Evolutionary conservation across 2,797 vertebrate species (phyloP).

Genomic region (Brachyrhaphis roseni): DNA sequence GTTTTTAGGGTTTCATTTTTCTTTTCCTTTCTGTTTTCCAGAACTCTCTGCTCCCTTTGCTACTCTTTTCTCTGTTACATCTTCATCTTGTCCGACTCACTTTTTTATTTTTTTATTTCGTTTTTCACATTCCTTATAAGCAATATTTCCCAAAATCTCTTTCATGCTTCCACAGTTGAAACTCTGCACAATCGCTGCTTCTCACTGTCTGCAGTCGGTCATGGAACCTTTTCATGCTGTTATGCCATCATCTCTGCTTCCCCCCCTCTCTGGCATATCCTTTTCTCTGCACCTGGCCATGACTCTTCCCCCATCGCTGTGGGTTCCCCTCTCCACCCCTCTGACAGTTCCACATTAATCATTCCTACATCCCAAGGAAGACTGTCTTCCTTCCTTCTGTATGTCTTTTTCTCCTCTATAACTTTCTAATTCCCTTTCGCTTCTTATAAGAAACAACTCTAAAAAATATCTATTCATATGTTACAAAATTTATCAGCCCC

Average conservation of each 20-base stretch:
- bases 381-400: conserved; percentile 51
- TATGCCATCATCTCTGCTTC: conserved; percentile 29
- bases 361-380: conserved; percentile 69
- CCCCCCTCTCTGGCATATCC: conserved; percentile 53
- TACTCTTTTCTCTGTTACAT: conserved; percentile 45
- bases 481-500: conserved; percentile 34
- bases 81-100: conserved; percentile 30
- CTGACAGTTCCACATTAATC: conserved; percentile 83
- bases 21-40: conserved; percentile 38
- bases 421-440: conserved; percentile 18
- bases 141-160: conserved; percentile 52
- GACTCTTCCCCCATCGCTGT: conserved; percentile 64
- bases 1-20: conserved; percentile 20
- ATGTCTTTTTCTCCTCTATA: conserved; percentile 41
- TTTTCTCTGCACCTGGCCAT: conserved; percentile 69
- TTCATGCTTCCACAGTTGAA: conserved; percentile 41
- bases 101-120: conserved; percentile 7
- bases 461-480: conserved; percentile 13
- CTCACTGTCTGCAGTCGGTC: conserved; percentile 36
- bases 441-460: neutral
- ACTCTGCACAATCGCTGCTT: conserved; percentile 21
- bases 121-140: conserved; percentile 33
- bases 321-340: conserved; percentile 77
- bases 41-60: conserved; percentile 12
- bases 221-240: conserved; percentile 43